Evolutionary conservation across 2,797 vertebrate genomes (phyloP), one percentile per base, ranked within the genome.

Genomic region (Semaprochilodus insignis): DNA sequence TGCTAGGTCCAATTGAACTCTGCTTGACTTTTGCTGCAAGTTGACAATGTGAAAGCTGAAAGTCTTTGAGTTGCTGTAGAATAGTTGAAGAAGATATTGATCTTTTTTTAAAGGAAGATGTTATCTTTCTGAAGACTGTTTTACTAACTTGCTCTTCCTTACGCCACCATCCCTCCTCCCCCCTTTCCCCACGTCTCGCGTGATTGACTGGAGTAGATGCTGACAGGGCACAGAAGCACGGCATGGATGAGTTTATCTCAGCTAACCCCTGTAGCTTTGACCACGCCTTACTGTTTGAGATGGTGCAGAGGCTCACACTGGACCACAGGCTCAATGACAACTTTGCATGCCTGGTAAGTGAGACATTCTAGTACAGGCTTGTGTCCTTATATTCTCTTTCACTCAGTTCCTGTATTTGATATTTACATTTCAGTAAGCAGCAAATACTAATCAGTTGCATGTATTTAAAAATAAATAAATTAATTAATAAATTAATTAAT

Each of bases 191-290:
- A 77, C 81, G 60, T 74, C 51, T 82, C 57, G 74, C 76, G 87
- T 79, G 93, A 90, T 73, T 95, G 97, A 96, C 94, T 91, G 95
- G 85, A 97, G 21, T 96, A 99, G 98, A 99, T 91, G 98, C 97
- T 95, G 98, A 99, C 96, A 97, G 98, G 96, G 98, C 98, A 95
- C 98, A 99, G 96, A 99, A 99, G 94, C 98, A 99, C 93, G 98
- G 98, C 95, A 99, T 99, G 98, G 98, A 99, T 96, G 98, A 99
- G 96, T 99, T 99, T 97, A 99, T 99, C 97, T 99, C 98, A 92
- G 98, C 98, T 96, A 99, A 99, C 94, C 98, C 98, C 93, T 99
- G 98, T 97, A 99, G 96, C 96, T 99, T 99, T 97, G 97, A 99
- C 96, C 98, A 99, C 96, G 96, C 97, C 94, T 96, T 96, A 89